These are phyloP conservation scores for Antedon mediterranea DNA, from an alignment of 53 echinoderm and acorn worm species.

Conservation along the genomic window DNA sequence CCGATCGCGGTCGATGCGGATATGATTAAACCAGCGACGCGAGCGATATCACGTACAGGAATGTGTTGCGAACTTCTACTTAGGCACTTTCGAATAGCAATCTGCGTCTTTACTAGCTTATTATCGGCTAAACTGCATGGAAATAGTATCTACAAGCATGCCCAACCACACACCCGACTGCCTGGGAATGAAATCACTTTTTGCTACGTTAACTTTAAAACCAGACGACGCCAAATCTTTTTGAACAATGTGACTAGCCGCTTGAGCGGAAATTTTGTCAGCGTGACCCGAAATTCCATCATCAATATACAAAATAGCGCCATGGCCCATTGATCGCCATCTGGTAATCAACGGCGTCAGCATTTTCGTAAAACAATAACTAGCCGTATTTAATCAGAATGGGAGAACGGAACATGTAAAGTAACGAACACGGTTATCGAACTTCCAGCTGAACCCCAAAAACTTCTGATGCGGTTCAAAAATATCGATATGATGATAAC, in stretches of 20 bases:
- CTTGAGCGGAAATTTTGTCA: conserved; percentile 13
- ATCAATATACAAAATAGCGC: neutral
- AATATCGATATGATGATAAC: conserved; percentile 11
- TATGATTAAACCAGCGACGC: conserved; percentile 21
- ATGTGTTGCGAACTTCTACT: neutral
- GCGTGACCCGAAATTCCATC: conserved; percentile 26
- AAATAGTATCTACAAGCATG: conserved; percentile 16
- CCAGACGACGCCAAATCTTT: conserved; percentile 15
- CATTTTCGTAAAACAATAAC: conserved; percentile 21
- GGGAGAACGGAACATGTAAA: conserved; percentile 5
- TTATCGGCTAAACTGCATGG: conserved; percentile 29
- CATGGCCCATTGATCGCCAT: conserved; percentile 19
- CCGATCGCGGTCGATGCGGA: conserved; percentile 10
- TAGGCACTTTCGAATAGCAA: conserved; percentile 6
- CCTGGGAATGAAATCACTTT: conserved; percentile 19
- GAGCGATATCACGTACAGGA: conserved; percentile 7
- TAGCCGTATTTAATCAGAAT: conserved; percentile 2
- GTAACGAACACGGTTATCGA: conserved; percentile 2
- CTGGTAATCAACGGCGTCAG: conserved; percentile 14
- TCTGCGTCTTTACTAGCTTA: conserved; percentile 6
- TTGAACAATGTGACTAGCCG: conserved; percentile 18
- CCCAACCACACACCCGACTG: conserved; percentile 21
- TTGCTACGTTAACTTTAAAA: conserved; percentile 5
- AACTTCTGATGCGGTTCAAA: conserved; percentile 4
- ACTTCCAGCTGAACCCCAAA: conserved; percentile 3